Evolutionary conservation across 2,113 vertebrate species (phyloP).

Genomic region (Raja brachyura): DNA sequence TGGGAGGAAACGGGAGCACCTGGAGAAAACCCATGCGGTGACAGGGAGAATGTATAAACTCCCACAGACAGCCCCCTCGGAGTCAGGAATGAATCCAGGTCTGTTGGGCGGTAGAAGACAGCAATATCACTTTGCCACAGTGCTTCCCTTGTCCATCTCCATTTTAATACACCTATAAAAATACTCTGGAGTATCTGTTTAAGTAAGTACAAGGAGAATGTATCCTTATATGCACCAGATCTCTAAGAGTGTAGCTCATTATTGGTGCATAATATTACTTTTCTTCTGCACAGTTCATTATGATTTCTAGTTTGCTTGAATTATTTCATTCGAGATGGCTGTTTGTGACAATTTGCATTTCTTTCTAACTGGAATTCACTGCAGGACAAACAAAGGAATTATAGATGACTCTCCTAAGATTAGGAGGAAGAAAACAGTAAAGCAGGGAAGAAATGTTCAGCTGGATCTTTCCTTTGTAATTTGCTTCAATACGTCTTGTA

Average conservation of each 20-base stretch:
- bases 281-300: neutral
- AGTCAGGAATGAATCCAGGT: no score
- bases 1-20: no score
- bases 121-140: no score
- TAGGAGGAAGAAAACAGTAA: neutral
- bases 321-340: neutral
- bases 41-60: no score
- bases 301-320: constrained; percentile 8
- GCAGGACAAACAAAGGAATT: neutral
- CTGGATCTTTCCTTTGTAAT: neutral
- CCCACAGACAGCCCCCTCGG: no score
- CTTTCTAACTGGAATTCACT: neutral
- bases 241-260: neutral
- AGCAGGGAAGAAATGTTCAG: neutral
- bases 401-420: neutral
- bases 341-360: neutral
- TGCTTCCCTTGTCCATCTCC: neutral
- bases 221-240: constrained; percentile 3
- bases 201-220: neutral
- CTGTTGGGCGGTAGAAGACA: no score
- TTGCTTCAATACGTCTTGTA: neutral
- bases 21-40: no score
- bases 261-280: neutral
- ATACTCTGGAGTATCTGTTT: neutral
- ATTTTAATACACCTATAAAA: neutral